Evolutionary conservation across 1,140 invertebrate species (phyloP), one percentile per base, ranked within the genome.

Genomic region (Eueides isabella): DNA sequence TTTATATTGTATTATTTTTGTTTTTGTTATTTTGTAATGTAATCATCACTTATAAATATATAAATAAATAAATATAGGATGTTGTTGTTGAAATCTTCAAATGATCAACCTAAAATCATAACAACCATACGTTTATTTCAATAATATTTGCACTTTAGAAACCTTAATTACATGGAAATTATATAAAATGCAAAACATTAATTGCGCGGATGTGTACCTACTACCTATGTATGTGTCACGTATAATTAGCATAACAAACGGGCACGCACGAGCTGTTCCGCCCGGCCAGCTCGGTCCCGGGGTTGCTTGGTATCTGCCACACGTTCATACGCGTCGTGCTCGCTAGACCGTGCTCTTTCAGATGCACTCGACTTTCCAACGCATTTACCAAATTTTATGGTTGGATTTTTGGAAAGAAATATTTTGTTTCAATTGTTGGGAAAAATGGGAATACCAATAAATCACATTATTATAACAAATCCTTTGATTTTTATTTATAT

Each of bases 241-340:
- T 79, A 68, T 80, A 87, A 90, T 90, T 90, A 90, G 83, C 87
- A 92, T 90, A 85, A 90, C 86, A 90, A 92, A 90, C 86, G 83
- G 77, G 78, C 74, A 84, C 80, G 85, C 83, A 85, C 84, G 82
- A 69, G 31, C 76, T 69, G 80, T 80, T 80, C 71, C 72, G 66
- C 67, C 67, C 66, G 69, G 72, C 63, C 62, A 55, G 72, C 31
- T 11, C 55, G 35, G 16, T 1, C 26, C 61, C 74, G 79, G 75
- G 75, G 48, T 68, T 73, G 77, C 80, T 89, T 86, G 82, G 84
- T 85, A 89, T 83, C 83, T 78, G 74, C 75, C 81, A 80, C 90
- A 88, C 90, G 90, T 91, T 74, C 87, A 80, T 73, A 71, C 76
- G 65, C 78, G 84, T 75, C 79, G 86, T 89, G 90, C 71, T 86